phyloP scores from a whole-genome alignment of 2,113 vertebrate genomes.

The Collichthys lucidus region DNA sequence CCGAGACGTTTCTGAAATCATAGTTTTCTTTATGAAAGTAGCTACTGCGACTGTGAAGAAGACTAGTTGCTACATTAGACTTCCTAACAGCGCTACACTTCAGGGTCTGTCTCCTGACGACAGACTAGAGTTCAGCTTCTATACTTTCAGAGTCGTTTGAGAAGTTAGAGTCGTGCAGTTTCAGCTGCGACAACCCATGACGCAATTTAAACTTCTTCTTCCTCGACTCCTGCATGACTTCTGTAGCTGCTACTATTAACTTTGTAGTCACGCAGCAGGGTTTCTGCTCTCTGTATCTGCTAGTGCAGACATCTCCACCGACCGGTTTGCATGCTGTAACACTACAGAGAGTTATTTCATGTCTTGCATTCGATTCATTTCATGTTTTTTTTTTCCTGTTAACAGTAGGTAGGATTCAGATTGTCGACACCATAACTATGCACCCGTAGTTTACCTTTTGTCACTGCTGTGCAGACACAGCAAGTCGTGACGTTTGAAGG shows the following conservation, averaged over 20 bases:
- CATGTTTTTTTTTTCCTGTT: not conserved
- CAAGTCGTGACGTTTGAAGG: not conserved
- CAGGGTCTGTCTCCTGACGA: constrained; percentile 30
- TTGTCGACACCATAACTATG: not conserved
- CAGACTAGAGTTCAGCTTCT: constrained; percentile 19
- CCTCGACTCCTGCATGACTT: constrained; percentile 61
- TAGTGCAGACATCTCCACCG: not conserved
- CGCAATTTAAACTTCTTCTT: constrained; percentile 43
- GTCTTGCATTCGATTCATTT: constrained; percentile 33
- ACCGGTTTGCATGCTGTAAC: constrained; percentile 53
- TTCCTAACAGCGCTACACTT: not conserved
- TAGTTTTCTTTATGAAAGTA: not conserved
- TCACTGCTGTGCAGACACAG: constrained; percentile 4
- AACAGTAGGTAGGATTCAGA: not conserved
- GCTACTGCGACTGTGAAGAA: not conserved
- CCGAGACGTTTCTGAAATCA: not conserved
- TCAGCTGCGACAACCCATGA: constrained; percentile 40
- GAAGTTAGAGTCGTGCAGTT: not conserved
- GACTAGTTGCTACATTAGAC: not conserved
- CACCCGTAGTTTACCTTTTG: not conserved
- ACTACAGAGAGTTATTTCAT: constrained; percentile 42
- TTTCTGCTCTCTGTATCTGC: not conserved
- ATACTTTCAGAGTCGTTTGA: not conserved
- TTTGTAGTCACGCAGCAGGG: constrained; percentile 45
- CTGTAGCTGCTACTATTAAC: constrained; percentile 20